phyloP scores from a whole-genome alignment of 2,113 vertebrate species.

The Ophthalmolycus amberensis region DNA sequence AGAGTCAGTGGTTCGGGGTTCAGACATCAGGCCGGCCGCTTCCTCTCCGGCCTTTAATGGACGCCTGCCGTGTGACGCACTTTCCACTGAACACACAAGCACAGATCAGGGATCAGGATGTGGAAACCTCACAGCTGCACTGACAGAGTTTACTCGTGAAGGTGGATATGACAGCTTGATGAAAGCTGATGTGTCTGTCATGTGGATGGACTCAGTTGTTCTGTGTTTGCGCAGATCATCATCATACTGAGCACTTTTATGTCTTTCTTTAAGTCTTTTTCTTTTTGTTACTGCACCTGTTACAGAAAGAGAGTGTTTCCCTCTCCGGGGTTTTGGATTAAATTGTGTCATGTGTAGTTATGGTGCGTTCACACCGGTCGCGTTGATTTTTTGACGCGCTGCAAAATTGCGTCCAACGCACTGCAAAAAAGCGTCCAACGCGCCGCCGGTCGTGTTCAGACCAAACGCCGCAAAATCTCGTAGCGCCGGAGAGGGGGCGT shows the following conservation, averaged over 20 bases:
- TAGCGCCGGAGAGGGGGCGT: too few species aligned
- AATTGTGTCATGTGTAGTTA: background rate
- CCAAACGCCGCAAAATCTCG: too few species aligned
- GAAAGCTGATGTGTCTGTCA: constrained; percentile 54
- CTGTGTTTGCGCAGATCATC: constrained; percentile 34
- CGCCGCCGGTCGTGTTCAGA: too few species aligned
- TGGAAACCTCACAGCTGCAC: constrained; percentile 63
- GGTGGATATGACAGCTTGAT: constrained; percentile 53
- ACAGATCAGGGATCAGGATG: constrained; percentile 61
- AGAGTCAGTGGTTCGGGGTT: constrained; percentile 60
- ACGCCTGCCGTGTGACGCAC: constrained; percentile 66
- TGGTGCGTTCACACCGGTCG: too few species aligned
- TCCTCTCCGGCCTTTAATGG: constrained; percentile 66
- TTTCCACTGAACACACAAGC: constrained; percentile 63
- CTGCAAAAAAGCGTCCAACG: too few species aligned
- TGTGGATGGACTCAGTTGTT: constrained; percentile 13
- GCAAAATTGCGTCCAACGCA: too few species aligned
- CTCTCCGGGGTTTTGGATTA: background rate
- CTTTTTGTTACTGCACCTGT: constrained; percentile 8
- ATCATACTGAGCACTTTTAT: constrained; percentile 3
- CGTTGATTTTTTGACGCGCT: too few species aligned
- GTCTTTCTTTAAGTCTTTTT: background rate
- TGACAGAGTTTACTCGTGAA: constrained; percentile 34
- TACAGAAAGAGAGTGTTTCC: background rate
- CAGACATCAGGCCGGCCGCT: constrained; percentile 53